These are phyloP conservation scores for Poecilia gillii DNA, from an alignment of 2,797 vertebrate species.

Conservation along the genomic window DNA sequence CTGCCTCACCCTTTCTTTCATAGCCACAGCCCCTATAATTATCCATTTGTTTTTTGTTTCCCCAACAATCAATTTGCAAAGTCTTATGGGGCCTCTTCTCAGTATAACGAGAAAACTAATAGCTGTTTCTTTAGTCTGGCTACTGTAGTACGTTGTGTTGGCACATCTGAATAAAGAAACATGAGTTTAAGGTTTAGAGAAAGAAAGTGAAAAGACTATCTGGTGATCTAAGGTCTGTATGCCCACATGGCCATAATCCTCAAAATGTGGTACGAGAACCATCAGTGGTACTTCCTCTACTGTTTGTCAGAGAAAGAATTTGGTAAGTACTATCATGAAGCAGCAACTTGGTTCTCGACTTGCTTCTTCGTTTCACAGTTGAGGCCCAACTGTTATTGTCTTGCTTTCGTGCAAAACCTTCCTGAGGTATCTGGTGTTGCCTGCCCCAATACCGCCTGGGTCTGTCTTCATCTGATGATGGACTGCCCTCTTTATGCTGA, in stretches of 20 bases:
- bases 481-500: background rate
- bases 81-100: constrained; percentile 21
- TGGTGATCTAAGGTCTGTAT: background rate
- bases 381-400: background rate
- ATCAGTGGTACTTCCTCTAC: background rate
- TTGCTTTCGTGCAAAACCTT: background rate
- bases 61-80: constrained; percentile 4
- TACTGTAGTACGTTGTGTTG: background rate
- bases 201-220: background rate
- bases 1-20: constrained; percentile 32
- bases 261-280: background rate
- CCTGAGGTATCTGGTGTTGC: background rate
- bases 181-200: background rate
- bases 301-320: background rate
- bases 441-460: background rate
- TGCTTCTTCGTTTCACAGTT: background rate
- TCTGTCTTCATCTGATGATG: background rate
- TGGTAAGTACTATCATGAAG: background rate
- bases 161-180: background rate
- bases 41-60: background rate
- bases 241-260: background rate
- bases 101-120: background rate
- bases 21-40: background rate
- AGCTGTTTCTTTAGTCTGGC: background rate
- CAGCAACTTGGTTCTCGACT: background rate